These are phyloP conservation scores for Trogon melanurus DNA, from an alignment of 2,113 vertebrate genomes.

Conservation along the genomic window DNA sequence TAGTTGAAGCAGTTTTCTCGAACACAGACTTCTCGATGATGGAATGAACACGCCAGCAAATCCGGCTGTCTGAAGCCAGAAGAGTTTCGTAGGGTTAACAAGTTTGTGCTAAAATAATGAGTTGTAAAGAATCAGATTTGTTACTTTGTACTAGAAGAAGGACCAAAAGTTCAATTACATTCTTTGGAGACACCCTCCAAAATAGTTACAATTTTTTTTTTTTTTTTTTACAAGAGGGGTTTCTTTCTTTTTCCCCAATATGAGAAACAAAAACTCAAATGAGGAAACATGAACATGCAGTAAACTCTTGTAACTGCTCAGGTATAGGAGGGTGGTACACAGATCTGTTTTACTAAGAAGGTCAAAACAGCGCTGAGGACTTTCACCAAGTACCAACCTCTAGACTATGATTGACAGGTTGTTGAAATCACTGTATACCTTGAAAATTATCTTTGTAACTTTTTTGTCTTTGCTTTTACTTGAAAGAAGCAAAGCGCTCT, in stretches of 20 bases:
- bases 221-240: neutral
- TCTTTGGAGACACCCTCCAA: neutral
- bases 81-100: neutral
- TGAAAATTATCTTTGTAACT: neutral
- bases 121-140: neutral
- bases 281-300: no score
- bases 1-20: neutral
- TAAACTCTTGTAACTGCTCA: neutral
- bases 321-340: neutral
- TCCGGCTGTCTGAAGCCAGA: neutral
- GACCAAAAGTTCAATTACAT: neutral
- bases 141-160: neutral
- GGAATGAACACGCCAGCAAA: neutral
- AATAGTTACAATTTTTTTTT: neutral
- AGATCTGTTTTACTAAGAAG: neutral
- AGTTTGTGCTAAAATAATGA: neutral
- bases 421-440: neutral
- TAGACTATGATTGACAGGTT: fast-evolving
- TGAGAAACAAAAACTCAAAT: neutral
- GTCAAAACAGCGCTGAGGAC: neutral
- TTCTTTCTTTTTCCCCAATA: neutral
- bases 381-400: neutral
- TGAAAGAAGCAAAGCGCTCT: neutral
- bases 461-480: neutral
- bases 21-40: neutral